Evolutionary conservation across 2,797 vertebrate genomes (phyloP).

Genomic region (Nothura maculosa): DNA sequence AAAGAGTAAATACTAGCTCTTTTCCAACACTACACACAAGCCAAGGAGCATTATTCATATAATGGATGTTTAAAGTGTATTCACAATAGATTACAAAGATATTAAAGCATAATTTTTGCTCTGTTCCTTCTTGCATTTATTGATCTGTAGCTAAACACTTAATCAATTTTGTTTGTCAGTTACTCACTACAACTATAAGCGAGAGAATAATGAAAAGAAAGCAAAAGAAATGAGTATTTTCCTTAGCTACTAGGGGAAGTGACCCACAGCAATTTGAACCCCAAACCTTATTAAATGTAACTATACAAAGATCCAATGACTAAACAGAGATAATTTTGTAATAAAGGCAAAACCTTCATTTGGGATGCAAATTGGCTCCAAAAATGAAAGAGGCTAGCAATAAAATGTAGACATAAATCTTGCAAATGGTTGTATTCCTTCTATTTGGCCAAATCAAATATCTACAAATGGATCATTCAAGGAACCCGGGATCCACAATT

Average conservation of each 20-base stretch:
- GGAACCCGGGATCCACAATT: background rate
- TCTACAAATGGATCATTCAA: background rate
- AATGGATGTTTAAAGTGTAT: background rate
- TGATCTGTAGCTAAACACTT: background rate
- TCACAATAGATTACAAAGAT: background rate
- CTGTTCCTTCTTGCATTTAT: background rate
- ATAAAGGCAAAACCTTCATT: background rate
- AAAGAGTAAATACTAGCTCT: background rate
- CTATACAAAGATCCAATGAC: background rate
- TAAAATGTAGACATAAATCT: background rate
- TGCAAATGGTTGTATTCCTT: background rate
- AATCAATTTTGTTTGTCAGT: background rate
- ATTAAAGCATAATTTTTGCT: background rate
- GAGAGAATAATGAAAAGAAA: background rate
- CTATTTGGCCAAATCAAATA: background rate
- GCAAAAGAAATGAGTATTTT: background rate
- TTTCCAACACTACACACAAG: background rate
- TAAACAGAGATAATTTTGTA: background rate
- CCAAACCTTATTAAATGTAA: background rate
- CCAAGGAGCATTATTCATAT: background rate
- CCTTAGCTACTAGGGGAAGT: background rate
- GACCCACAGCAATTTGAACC: background rate
- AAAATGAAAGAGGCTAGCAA: background rate
- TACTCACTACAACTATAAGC: background rate
- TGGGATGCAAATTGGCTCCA: background rate